Evolutionary conservation across 2,113 vertebrate species (phyloP), one percentile per base, ranked within the genome.

Genomic region (Fulica atra): DNA sequence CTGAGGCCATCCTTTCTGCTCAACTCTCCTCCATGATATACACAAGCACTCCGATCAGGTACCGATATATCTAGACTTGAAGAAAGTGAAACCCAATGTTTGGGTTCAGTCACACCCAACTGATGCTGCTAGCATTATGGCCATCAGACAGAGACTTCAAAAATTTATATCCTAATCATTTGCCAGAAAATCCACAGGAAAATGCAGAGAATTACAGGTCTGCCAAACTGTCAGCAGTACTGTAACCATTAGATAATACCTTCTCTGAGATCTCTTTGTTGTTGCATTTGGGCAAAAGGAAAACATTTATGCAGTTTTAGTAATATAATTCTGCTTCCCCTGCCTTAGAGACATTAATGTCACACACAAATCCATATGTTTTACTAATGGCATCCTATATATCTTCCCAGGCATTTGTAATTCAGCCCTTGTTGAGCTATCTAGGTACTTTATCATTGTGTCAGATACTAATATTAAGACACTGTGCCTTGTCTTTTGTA

Each of bases 381-480:
- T 95, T 84, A 86, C 90, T 94, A 96, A 95, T 88, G 69, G 68
- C 65, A 88, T 74, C 85, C 36, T 92, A 23, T 24, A 81, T 26
- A 78, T 96, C 88, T 92, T 93, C 56, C 77, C 73, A 84, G 76
- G 72, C 90, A 88, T 36, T 86, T 68, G 76, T 71, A 94, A 86
- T 71, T 92, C 69, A 64, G 46, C 50, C 68, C 63, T 88, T 33
- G 38, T 40, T 88, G 82, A 66, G 48, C 57, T 93, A 94, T 95
- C 93, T 88, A 23, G 44, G 84, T 78, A 84, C 60, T 95, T 96
- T 74, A 95, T 95, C 93, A 95, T 70, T 57, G 29, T 88, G 95
- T 64, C 93, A 91, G 74, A 69, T 71, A 90, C 80, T 92, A 89
- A 81, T 69, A 71, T 57, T 59, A 56, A 94, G 82, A 86, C 82